Evolutionary conservation across 2,888 invertebrate species (phyloP), one percentile per base, ranked within the genome.

Genomic region (Chorisops tibialis): DNA sequence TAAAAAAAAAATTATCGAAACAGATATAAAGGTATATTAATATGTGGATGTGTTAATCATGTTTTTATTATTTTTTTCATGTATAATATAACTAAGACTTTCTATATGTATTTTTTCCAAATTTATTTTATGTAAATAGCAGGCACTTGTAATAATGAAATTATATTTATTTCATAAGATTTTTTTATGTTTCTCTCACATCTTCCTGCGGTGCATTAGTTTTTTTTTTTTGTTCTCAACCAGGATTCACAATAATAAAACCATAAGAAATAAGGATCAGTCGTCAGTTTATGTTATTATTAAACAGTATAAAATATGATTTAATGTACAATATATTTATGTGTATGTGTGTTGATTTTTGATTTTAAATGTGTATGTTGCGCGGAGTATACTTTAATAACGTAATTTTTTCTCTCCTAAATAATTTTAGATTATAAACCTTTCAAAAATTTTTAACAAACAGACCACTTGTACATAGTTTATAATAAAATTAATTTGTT

Each of bases 61-160:
- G 16, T 50, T 4, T 7, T 22, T 54, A 22, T 38, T 4, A 52
- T 18, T 39, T 18, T 52, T n/a, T 41, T 16, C 24, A 41, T 41
- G 35, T 56, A 16, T n/a, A 30, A 43, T 24, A 30, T 54, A 22
- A 56, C 43, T 45, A 6, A 47, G 7, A n/a, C 41, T 39, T 54
- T 54, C 22, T 22, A 41, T 24, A 54, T 43, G 41, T 41, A 54
- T 39, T 54, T 54, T 22, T 24, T 56, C 18, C 12, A 30, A 22
- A n/a, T 45, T 24, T 43, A 43, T 24, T 24, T 21, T 24, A 12
- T 56, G 35, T 56, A 43, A 43, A 56, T 56, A 43, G 56, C 39
- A 56, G 56, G 56, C 56, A 56, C 56, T 56, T 56, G 38, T 56
- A 43, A 56, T 35, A 56, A 56, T 56, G 56, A 30, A 30, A n/a